phyloP scores from a whole-genome alignment of 2,113 vertebrate species.

The Tylochromis polylepis region DNA sequence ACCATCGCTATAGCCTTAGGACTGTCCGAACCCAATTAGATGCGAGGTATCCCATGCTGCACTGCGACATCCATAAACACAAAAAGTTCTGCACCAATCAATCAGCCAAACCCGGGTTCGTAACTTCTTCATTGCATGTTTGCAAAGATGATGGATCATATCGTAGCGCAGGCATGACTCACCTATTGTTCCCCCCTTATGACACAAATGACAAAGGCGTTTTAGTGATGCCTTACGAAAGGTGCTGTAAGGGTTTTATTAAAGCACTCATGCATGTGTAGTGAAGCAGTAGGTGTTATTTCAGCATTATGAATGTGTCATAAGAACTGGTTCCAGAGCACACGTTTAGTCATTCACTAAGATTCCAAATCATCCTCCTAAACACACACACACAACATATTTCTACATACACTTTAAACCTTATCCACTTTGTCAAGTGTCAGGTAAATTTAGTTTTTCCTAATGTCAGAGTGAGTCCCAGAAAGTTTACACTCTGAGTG shows the following conservation, averaged over 20 bases:
- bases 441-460: slow-evolving; percentile 45
- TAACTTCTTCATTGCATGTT: slow-evolving; percentile 15
- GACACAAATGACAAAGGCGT: slow-evolving; percentile 49
- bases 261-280: slow-evolving; percentile 46
- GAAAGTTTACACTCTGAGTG: not conserved
- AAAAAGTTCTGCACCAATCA: slow-evolving; percentile 22
- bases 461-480: slow-evolving; percentile 20
- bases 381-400: not conserved
- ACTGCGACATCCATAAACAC: slow-evolving; percentile 36
- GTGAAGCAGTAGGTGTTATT: slow-evolving; percentile 15
- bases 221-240: slow-evolving; percentile 24
- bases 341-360: not conserved
- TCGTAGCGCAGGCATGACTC: slow-evolving; percentile 33
- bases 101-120: slow-evolving; percentile 18
- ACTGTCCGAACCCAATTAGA: slow-evolving; percentile 57
- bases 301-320: slow-evolving; percentile 62
- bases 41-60: not conserved
- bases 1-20: slow-evolving; percentile 36
- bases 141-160: slow-evolving; percentile 12
- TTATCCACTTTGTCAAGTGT: slow-evolving; percentile 41
- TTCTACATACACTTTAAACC: not conserved
- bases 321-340: slow-evolving; percentile 14
- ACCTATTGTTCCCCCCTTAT: slow-evolving; percentile 1
- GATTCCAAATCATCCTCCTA: not conserved
- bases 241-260: slow-evolving; percentile 35